A percentile compares a stretch with the other conserved stretches of the same genome.
These are phyloP conservation scores for Pogonomyrmex californicus DNA, from an alignment of 1,140 invertebrate genomes.

Conservation along the genomic window DNA sequence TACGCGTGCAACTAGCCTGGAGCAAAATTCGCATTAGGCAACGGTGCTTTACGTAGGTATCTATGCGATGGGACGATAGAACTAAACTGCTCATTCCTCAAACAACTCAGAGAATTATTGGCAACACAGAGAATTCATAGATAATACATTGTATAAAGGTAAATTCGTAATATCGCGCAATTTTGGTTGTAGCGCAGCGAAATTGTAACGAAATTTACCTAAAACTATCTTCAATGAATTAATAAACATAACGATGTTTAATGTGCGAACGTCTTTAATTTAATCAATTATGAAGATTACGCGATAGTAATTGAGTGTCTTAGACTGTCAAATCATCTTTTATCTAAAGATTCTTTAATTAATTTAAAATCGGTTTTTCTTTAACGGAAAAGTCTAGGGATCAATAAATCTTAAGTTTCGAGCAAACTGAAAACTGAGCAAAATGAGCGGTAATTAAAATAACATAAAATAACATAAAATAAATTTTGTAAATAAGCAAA, in stretches of 20 bases:
- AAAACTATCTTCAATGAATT: neutral
- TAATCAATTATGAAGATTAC: neutral
- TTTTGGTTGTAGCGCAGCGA: neutral
- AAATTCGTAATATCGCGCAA: neutral
- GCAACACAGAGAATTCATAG: neutral
- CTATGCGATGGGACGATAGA: neutral
- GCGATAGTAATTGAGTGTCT: neutral
- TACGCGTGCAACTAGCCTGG: neutral
- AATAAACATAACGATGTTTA: neutral
- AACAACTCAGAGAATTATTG: neutral
- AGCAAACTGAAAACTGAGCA: neutral
- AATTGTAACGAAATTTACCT: neutral
- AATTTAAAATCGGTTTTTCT: neutral
- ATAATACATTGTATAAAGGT: neutral
- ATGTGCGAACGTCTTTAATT: neutral
- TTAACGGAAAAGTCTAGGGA: neutral
- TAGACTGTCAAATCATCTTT: neutral
- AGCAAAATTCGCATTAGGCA: constrained; percentile 1
- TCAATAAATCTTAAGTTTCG: neutral
- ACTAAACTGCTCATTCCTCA: neutral
- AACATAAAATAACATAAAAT: no score
- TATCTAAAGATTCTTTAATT: neutral
- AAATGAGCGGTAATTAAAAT: neutral
- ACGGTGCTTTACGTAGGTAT: neutral
- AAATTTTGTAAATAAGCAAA: neutral